Percentiles rank a stretch among this genome's conserved stretches.
These are phyloP conservation scores for Zaprionus bogoriensis DNA, from an alignment of 2,888 invertebrate genomes.

Conservation along the genomic window DNA sequence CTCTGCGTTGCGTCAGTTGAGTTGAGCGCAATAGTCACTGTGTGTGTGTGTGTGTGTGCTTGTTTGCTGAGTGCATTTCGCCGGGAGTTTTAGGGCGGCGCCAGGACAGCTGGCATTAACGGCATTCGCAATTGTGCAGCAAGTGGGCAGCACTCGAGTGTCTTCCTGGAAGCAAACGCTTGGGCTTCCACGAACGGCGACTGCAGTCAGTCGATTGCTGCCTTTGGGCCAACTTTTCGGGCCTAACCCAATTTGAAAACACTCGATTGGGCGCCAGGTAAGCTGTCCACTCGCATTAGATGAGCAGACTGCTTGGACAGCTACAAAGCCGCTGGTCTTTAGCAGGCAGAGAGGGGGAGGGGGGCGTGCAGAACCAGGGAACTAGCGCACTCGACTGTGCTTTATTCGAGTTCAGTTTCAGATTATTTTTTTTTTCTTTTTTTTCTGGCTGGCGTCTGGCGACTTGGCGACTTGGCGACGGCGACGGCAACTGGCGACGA, in stretches of 20 bases:
- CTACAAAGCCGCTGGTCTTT: slow-evolving; percentile 76
- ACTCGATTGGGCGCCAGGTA: slow-evolving; percentile 81
- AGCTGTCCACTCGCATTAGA: slow-evolving; percentile 71
- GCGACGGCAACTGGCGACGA: slow-evolving; percentile 47
- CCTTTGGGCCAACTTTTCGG: background rate
- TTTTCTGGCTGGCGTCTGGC: slow-evolving; percentile 33
- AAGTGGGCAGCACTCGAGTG: slow-evolving; percentile 61
- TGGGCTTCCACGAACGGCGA: slow-evolving; percentile 62
- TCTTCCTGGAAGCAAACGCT: slow-evolving; percentile 69
- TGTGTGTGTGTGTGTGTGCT: slow-evolving; percentile 37
- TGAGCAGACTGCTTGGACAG: slow-evolving; percentile 51
- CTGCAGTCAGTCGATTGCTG: slow-evolving; percentile 24
- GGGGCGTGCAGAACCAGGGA: background rate
- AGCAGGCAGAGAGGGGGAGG: slow-evolving; percentile 41
- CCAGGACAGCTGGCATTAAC: slow-evolving; percentile 55
- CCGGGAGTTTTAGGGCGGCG: slow-evolving; percentile 50
- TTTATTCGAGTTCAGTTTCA: slow-evolving; percentile 5
- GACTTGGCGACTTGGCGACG: slow-evolving; percentile 30
- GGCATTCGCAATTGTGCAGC: slow-evolving; percentile 57
- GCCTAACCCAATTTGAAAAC: slow-evolving; percentile 75
- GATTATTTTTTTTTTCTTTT: background rate
- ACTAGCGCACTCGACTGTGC: slow-evolving; percentile 53
- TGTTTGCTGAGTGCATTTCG: slow-evolving; percentile 53
- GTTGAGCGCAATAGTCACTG: background rate
- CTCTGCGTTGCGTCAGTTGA: background rate